A percentile compares a stretch with the other conserved stretches of the same genome.
Conservation (phyloP, 2,113 vertebrate genomes). For the Anguilla rostrata region DNA sequence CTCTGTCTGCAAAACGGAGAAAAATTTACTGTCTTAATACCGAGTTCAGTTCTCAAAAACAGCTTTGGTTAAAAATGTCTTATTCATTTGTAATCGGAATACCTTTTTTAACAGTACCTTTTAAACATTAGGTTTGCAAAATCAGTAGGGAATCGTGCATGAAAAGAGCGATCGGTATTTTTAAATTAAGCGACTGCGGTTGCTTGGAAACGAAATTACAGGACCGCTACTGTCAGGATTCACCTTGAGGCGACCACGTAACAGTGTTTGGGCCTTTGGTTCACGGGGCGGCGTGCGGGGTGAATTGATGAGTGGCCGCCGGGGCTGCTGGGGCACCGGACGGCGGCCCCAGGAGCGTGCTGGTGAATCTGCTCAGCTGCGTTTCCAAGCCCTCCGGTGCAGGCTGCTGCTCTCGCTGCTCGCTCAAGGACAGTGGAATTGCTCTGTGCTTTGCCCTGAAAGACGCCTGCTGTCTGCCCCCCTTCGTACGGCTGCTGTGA, state of each 20-base stretch:
- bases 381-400: neutral
- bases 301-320: neutral
- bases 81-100: neutral
- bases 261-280: neutral
- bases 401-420: neutral
- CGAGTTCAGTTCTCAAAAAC: neutral
- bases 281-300: neutral
- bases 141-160: neutral
- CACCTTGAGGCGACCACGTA: slow-evolving; percentile 2
- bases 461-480: no score
- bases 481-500: neutral
- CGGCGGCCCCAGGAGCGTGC: neutral
- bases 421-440: slow-evolving; percentile 17
- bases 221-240: neutral
- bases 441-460: neutral
- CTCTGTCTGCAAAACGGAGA: neutral
- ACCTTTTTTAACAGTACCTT: neutral
- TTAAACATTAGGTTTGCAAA: neutral
- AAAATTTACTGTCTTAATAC: neutral
- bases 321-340: neutral
- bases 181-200: neutral
- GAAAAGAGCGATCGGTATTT: neutral
- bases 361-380: neutral
- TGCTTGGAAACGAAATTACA: neutral
- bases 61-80: neutral